These are phyloP conservation scores for Sorex fumeus DNA, from an alignment of 2,113 vertebrate genomes.

Conservation along the genomic window DNA sequence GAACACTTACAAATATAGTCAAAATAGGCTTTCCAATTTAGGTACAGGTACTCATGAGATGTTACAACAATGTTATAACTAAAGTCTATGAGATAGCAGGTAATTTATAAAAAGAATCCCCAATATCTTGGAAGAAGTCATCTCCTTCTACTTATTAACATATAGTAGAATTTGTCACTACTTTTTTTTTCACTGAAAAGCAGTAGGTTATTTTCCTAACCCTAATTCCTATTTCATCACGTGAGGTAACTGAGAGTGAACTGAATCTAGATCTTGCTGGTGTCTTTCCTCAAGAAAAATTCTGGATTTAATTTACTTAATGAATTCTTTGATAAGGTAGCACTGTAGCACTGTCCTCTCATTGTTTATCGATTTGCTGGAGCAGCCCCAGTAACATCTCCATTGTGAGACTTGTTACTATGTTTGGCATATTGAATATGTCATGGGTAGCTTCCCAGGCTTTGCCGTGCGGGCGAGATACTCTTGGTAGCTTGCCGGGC, in stretches of 20 bases:
- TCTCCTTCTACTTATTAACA: neutral
- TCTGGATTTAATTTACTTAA: neutral
- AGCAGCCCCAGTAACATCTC: no score
- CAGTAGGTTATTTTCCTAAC: neutral
- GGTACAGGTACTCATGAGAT: neutral
- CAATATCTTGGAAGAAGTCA: neutral
- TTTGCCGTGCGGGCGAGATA: no score
- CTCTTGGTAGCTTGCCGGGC: no score
- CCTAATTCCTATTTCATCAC: neutral
- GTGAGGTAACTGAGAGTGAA: neutral
- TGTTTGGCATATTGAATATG: no score
- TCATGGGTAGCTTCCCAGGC: no score
- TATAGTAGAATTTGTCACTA: neutral
- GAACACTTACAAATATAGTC: neutral
- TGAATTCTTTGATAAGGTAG: neutral
- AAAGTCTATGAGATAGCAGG: neutral
- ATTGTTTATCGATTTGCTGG: no score
- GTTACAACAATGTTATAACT: rapidly evolving
- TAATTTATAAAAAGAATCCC: neutral
- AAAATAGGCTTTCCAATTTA: neutral
- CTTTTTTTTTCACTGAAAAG: neutral
- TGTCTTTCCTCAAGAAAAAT: neutral
- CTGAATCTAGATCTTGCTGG: neutral
- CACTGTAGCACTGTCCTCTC: no score
- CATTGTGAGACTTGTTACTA: no score